Base-by-base conservation (phyloP, 2,113 vertebrate species). In the Lepus europaeus region DNA sequence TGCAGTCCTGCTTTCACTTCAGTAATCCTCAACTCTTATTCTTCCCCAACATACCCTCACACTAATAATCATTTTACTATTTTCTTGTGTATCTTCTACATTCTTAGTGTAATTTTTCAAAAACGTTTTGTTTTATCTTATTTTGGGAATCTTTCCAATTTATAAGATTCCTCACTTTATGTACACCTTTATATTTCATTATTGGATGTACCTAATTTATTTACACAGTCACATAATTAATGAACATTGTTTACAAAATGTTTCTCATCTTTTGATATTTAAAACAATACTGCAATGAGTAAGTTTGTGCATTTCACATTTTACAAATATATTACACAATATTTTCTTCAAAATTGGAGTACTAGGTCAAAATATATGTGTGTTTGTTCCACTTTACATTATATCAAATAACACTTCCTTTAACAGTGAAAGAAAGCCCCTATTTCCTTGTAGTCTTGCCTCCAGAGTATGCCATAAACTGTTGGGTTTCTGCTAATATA, bases 141-240 rank as follows among this genome's bases (percentile, higher is more conserved):
- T 74, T 92, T 92, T 56, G 11, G 39, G 93, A 78, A 70, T 29
- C 31, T 74, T 86, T 88, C 61, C 61, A 81, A 45, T 51, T 94
- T 16, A 56, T 49, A 88, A 82, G 45, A 89, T 19, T 45, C 6
- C 45, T 90, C 77, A 73, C 72, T 93, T 82, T 84, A 25, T 90
- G 33, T 72, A 70, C 5, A 64, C 10, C 12, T 68, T 8, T 5
- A 59, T 66, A 86, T 27, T 19, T 49, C 9, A 27, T 70, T 33
- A 77, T 23, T 85, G 22, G 33, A 95, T 49, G 9, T n/a, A 45
- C 45, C 36, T 78, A 49, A 85, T 76, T 73, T 86, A 90, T 29
- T 69, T 85, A 68, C 80, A 16, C 29, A 84, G 6, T 61, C 45
- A 20, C 76, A 36, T 66, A 45, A 69, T 7, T 73, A 17, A 91